Evolutionary conservation across 2,888 invertebrate species (phyloP), one percentile per base, ranked within the genome.

Genomic region (Helleia helle): DNA sequence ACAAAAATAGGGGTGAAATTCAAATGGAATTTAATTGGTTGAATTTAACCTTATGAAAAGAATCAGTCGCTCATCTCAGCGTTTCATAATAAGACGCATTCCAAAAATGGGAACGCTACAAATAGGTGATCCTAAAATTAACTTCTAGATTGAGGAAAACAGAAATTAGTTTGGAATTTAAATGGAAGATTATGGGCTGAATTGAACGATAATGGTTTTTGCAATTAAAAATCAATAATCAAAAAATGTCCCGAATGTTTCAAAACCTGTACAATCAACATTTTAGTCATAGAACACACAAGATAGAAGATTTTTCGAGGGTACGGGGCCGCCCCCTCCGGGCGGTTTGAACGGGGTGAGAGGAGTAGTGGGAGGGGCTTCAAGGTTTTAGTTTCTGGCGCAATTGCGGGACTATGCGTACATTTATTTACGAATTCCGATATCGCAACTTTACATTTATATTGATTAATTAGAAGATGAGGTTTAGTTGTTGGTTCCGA

Each of bases 381-480:
- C 65, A 64, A 59, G 60, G 66, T 65, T 59, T 56, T 52, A 57
- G 53, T 56, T 55, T 59, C 58, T 64, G 55, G 62, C 65, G 71
- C 69, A 76, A 72, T 67, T 76, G 77, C 75, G 79, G 79, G 66
- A 62, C 72, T 68, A 71, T 76, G 77, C 77, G 76, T 77, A 74
- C 64, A 66, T 69, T 64, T 58, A 66, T 69, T 64, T 58, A 71
- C 60, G 59, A 61, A 56, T 62, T 56, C 18, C 22, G 8, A 22
- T 22, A 22, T 5, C 22, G 8, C 6, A 18, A 5, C 3, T 4
- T 22, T 22, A 22, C 22, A 22, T 22, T 22, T 22, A 2, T 4
- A 22, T n/a, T n/a, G n/a, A n/a, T n/a, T n/a, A n/a, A n/a, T n/a
- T n/a, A n/a, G n/a, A n/a, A n/a, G n/a, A n/a, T n/a, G n/a, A n/a